Percentiles rank a stretch among this genome's conserved stretches.
Conservation (phyloP, 2,113 vertebrate genomes). For the Protobothrops flavoviridis region DNA sequence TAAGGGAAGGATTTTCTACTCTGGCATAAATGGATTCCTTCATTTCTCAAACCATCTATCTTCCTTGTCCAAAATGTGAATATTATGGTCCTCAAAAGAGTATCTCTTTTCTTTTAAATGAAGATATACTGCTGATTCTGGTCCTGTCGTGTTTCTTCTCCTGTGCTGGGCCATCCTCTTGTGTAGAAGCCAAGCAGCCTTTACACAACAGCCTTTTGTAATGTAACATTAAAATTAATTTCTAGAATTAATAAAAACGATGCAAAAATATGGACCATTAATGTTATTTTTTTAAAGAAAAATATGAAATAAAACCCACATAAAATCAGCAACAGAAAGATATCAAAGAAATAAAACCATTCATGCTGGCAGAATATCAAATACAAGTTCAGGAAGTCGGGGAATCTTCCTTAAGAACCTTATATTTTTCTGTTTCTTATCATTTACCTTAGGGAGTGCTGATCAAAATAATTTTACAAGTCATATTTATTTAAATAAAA, state of each 20-base stretch:
- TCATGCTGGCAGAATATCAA: not conserved
- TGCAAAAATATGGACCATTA: not conserved
- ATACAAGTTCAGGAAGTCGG: not conserved
- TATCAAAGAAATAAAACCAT: not conserved
- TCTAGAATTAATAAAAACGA: not conserved
- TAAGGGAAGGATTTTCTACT: not conserved
- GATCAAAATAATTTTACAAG: constrained; percentile 33
- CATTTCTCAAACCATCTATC: not conserved
- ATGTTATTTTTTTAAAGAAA: not conserved
- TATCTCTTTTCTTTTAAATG: not conserved
- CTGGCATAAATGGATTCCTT: not conserved
- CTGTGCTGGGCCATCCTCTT: not conserved
- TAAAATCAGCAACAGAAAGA: not conserved
- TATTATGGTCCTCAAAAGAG: not conserved
- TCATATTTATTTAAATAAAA: not conserved
- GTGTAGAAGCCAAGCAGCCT: not conserved
- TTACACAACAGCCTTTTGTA: not conserved
- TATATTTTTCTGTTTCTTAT: not conserved
- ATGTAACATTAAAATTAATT: not conserved
- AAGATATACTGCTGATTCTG: not conserved
- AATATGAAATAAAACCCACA: not conserved
- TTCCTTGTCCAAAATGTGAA: not conserved
- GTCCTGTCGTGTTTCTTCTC: not conserved
- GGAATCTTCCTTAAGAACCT: not conserved
- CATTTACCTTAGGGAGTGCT: constrained; percentile 2